phyloP scores from a whole-genome alignment of 2,113 vertebrate species.

The Butastur rufipennis region DNA sequence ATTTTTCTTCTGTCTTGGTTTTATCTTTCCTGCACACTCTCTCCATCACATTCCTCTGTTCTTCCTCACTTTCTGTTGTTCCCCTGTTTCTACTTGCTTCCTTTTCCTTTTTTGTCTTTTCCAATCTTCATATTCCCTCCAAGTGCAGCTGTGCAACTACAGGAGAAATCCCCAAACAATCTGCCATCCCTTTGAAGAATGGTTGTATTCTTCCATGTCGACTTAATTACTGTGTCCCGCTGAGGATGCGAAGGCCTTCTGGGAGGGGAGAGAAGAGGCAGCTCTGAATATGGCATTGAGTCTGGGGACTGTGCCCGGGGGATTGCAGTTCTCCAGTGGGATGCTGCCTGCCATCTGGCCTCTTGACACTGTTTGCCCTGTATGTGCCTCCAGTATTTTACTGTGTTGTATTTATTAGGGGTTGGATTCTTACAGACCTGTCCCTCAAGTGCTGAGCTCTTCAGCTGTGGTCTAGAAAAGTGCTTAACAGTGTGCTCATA shows the following conservation, averaged over 20 bases:
- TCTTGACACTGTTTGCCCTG: background rate
- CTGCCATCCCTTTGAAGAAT: conserved; percentile 33
- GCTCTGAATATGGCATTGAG: background rate
- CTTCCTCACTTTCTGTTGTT: background rate
- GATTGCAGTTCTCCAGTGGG: background rate
- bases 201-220: background rate
- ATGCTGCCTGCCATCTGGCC: background rate
- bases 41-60: background rate
- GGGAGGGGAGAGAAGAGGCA: background rate
- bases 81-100: background rate
- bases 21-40: background rate
- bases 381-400: background rate
- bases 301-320: background rate
- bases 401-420: fast-evolving
- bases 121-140: background rate
- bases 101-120: background rate
- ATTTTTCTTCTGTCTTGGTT: background rate
- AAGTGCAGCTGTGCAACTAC: background rate
- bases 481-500: background rate
- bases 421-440: background rate
- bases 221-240: background rate
- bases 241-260: background rate
- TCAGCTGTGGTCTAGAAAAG: background rate
- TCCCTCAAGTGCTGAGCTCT: background rate
- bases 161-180: conserved; percentile 17